Evolutionary conservation across 1,140 invertebrate species (phyloP).

Genomic region (Achroia grisella): DNA sequence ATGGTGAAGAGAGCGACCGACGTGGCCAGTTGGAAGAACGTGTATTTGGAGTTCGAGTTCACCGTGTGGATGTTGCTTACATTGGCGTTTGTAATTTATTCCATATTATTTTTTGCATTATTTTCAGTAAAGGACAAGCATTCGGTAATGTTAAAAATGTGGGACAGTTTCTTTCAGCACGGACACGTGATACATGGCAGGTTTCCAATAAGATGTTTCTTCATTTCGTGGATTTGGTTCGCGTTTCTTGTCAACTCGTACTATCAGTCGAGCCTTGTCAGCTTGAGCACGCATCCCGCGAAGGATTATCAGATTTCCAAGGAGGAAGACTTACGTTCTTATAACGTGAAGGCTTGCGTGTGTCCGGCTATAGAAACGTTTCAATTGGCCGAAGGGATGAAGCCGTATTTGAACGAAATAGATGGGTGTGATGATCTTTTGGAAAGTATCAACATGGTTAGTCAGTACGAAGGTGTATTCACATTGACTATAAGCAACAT

Average conservation of each 20-base stretch:
- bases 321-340: conserved; percentile 8
- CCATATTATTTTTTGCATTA: neutral
- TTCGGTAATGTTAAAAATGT: conserved; percentile 25
- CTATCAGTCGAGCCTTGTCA: conserved; percentile 18
- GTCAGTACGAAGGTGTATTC: conserved; percentile 15
- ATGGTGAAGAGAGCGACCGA: conserved; percentile 30
- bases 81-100: conserved; percentile 20
- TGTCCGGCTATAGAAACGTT: neutral
- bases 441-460: conserved; percentile 27
- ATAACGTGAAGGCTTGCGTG: conserved; percentile 3
- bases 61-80: conserved; percentile 36
- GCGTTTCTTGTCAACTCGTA: conserved; percentile 13
- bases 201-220: neutral
- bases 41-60: conserved; percentile 35
- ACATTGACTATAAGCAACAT: conserved; percentile 19
- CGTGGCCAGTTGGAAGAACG: conserved; percentile 25
- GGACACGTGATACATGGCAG: conserved; percentile 6
- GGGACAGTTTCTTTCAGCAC: conserved; percentile 23
- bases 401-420: neutral
- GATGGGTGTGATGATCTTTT: conserved; percentile 17
- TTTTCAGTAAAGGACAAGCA: conserved; percentile 28
- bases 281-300: conserved; percentile 10
- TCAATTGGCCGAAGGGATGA: neutral
- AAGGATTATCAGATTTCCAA: conserved; percentile 15
- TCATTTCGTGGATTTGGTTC: conserved; percentile 21